Conservation (phyloP, 2,888 invertebrate species). For the Litoditis marina region DNA sequence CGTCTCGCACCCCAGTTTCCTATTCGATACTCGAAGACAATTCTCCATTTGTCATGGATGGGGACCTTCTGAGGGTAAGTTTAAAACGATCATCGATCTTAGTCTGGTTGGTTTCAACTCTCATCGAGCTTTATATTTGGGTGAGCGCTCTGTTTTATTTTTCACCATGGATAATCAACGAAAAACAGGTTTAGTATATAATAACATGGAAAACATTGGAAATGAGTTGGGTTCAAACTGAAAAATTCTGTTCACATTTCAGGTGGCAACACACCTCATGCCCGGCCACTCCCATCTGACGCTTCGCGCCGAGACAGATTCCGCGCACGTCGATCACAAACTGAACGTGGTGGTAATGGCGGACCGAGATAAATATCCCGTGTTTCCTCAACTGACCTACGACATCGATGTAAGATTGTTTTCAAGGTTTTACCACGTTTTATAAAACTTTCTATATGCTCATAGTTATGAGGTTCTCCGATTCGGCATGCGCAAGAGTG, state of each 20-base stretch:
- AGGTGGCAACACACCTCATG: constrained; percentile 31
- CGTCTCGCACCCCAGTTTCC: constrained; percentile 21
- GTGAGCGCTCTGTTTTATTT: too few species aligned
- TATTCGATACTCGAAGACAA: constrained; percentile 34
- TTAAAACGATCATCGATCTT: too few species aligned
- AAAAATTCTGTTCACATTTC: too few species aligned
- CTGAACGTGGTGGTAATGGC: constrained; percentile 55
- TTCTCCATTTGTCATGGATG: constrained; percentile 39
- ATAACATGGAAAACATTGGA: too few species aligned
- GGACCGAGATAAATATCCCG: constrained; percentile 58
- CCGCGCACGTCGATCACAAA: constrained; percentile 34
- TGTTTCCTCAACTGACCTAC: constrained; percentile 56
- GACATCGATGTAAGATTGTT: constrained; percentile 43
- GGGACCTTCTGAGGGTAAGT: constrained; percentile 33
- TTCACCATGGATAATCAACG: too few species aligned
- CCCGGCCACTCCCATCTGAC: constrained; percentile 27
- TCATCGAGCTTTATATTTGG: too few species aligned
- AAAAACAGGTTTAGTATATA: too few species aligned
- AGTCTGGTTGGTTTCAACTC: too few species aligned
- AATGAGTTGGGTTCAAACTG: too few species aligned
- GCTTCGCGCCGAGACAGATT: constrained; percentile 37
- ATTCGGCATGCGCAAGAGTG: too few species aligned
- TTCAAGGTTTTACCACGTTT: not conserved
- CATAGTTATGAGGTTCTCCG: too few species aligned
- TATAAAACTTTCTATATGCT: not conserved